Evolutionary conservation across 2,797 vertebrate genomes (phyloP).

Genomic region (Acanthornis magna): DNA sequence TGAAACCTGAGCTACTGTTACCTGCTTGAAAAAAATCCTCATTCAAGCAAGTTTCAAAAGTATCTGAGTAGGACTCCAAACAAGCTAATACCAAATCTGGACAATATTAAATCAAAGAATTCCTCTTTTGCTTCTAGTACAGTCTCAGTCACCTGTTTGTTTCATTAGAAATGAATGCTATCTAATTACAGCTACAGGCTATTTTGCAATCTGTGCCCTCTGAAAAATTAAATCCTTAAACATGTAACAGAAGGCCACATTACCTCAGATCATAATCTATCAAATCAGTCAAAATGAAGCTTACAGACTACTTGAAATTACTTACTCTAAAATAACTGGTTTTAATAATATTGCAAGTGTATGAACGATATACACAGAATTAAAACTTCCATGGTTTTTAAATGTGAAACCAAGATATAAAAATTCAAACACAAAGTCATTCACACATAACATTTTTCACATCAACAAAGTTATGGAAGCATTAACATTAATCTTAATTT

Average conservation of each 20-base stretch:
- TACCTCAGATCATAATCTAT: neutral
- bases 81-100: neutral
- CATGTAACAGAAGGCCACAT: neutral
- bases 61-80: neutral
- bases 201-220: neutral
- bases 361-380: neutral
- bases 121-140: neutral
- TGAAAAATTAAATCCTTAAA: neutral
- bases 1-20: neutral
- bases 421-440: neutral
- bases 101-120: neutral
- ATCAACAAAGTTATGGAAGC: neutral
- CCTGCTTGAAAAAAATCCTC: neutral
- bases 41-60: neutral
- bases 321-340: neutral
- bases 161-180: neutral
- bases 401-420: neutral
- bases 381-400: neutral
- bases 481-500: neutral
- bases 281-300: neutral
- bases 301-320: neutral
- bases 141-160: neutral
- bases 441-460: neutral
- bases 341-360: neutral
- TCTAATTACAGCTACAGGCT: neutral